Conservation (phyloP, 2,797 vertebrate species). For the Epinephelus coioides region DNA sequence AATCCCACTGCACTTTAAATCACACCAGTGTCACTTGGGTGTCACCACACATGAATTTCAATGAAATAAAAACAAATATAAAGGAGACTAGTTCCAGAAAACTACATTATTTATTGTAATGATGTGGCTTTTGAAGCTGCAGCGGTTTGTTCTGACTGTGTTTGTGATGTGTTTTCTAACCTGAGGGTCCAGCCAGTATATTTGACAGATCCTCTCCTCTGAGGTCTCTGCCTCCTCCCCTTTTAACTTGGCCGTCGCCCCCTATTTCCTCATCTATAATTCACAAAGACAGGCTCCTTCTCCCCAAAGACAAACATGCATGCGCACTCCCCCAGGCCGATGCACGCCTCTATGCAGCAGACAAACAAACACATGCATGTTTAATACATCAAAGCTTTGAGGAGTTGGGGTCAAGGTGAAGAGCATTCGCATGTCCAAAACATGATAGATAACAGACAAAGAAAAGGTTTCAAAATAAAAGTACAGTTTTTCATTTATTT, state of each 20-base stretch:
- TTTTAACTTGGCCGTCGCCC: conserved; percentile 45
- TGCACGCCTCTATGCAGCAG: conserved; percentile 2
- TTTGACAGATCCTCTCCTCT: conserved; percentile 35
- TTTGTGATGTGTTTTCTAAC: conserved; percentile 12
- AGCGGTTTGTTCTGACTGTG: not conserved
- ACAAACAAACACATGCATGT: conserved; percentile 30
- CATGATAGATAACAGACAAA: not conserved
- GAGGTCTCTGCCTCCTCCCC: conserved; percentile 45
- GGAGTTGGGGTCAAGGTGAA: conserved; percentile 4
- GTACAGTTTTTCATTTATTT: not conserved
- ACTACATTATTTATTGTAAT: not conserved
- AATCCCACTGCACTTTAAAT: no score
- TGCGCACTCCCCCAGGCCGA: conserved; percentile 34
- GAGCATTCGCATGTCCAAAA: not conserved
- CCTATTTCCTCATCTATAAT: conserved; percentile 71
- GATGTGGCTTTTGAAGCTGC: not conserved
- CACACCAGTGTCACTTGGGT: no score
- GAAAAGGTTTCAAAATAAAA: conserved; percentile 9
- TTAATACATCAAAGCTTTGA: conserved; percentile 41
- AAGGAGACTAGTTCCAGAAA: not conserved
- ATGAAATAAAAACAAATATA: not conserved
- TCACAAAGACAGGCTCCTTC: conserved; percentile 54
- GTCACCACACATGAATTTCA: conserved; percentile 14
- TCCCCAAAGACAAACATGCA: conserved; percentile 20
- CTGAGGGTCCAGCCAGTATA: conserved; percentile 35